phyloP scores from a whole-genome alignment of 2,797 vertebrate genomes.

The Danio albolineatus region DNA sequence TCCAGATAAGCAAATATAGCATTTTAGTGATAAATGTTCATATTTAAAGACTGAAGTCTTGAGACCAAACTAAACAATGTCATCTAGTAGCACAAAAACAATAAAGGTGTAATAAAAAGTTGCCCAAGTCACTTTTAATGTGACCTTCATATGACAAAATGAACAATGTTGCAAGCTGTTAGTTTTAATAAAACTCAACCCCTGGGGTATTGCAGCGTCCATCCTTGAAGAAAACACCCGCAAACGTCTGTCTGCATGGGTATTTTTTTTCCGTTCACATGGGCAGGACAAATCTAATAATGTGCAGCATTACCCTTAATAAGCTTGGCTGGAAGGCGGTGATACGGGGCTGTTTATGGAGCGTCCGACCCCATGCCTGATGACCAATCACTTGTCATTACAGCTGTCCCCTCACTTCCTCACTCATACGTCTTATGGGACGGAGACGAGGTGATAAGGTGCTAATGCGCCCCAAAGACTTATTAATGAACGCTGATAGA shows the following conservation, averaged over 20 bases:
- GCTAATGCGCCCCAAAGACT: conserved; percentile 85
- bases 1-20: no score
- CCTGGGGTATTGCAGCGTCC: conserved; percentile 3
- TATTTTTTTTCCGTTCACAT: conserved; percentile 62
- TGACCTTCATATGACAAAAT: conserved; percentile 1
- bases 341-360: conserved; percentile 45
- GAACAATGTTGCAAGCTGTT: conserved; percentile 2
- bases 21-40: background rate
- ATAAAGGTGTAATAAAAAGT: background rate
- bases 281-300: conserved; percentile 62
- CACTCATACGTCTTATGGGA: conserved; percentile 78
- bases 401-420: conserved; percentile 74
- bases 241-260: conserved; percentile 74
- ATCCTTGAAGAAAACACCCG: conserved; percentile 8
- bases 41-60: background rate
- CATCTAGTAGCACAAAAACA: background rate
- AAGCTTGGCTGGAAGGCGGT: conserved; percentile 68
- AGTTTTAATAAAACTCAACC: conserved; percentile 17
- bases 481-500: conserved; percentile 83
- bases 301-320: conserved; percentile 79
- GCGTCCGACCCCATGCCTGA: conserved; percentile 73
- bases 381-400: conserved; percentile 81
- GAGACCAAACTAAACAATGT: background rate
- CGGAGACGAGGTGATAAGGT: conserved; percentile 79
- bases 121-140: background rate